phyloP scores from a whole-genome alignment of 2,888 invertebrate species.

The Parnassius smintheus region DNA sequence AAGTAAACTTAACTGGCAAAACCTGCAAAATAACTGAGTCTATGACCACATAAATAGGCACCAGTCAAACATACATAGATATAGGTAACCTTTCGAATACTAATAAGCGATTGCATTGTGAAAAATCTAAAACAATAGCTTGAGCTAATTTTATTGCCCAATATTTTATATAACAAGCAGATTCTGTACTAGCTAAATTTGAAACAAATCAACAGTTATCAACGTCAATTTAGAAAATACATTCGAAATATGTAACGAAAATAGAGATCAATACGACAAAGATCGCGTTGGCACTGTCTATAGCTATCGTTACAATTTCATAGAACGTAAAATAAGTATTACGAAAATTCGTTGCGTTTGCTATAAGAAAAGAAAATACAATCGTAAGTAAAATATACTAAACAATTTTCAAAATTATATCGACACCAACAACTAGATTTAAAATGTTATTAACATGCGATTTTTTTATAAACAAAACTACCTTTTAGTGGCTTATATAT shows the following conservation, averaged over 20 bases:
- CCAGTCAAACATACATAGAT: no score
- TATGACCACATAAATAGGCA: no score
- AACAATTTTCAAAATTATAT: conserved; percentile 4
- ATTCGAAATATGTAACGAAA: no score
- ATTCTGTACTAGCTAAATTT: no score
- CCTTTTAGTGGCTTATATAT: conserved; percentile 2
- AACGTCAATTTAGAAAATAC: no score
- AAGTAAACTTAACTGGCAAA: not conserved
- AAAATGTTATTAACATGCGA: conserved; percentile 7
- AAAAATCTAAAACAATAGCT: no score
- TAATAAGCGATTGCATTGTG: no score
- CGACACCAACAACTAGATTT: conserved; percentile 12
- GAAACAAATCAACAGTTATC: no score
- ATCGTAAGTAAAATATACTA: conserved; percentile 5
- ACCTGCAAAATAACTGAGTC: no score
- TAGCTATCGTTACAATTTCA: conserved; percentile 3
- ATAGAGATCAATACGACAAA: not conserved
- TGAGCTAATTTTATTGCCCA: no score
- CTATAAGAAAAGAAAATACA: conserved; percentile 3
- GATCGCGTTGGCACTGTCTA: conserved; percentile 7
- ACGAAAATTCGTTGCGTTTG: conserved; percentile 13
- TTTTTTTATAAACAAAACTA: conserved; percentile 12
- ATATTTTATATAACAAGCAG: no score
- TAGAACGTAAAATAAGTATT: not conserved
- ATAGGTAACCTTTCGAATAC: no score